Evolutionary conservation across 1,140 invertebrate genomes (phyloP).

Genomic region (Lutraria rhynchaena): DNA sequence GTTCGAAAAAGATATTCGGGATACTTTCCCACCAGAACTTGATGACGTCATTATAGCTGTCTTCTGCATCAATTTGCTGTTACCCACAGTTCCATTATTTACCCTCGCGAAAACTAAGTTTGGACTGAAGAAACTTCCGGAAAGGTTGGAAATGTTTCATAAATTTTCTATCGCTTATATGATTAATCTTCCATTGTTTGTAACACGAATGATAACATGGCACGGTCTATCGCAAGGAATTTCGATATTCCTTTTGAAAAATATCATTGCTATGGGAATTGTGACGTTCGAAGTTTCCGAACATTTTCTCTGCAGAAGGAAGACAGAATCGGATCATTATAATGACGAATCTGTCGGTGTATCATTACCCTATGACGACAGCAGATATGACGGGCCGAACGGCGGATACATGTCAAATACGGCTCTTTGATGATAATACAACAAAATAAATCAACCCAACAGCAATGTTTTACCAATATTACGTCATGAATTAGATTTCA

Average conservation of each 20-base stretch:
- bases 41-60: constrained; percentile 83
- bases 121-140: constrained; percentile 67
- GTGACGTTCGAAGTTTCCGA: constrained; percentile 69
- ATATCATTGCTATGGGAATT: constrained; percentile 83
- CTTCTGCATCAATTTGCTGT: constrained; percentile 84
- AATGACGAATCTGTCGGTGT: no score
- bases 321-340: no score
- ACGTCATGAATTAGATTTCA: no score
- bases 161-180: constrained; percentile 82
- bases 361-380: no score
- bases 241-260: constrained; percentile 86
- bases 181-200: constrained; percentile 85
- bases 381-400: no score
- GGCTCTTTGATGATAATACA: no score
- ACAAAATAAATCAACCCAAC: no score
- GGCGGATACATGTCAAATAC: no score
- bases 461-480: no score
- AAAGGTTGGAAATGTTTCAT: constrained; percentile 80
- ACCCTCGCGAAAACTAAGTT: constrained; percentile 83
- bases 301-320: constrained; percentile 28
- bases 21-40: constrained; percentile 78
- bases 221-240: constrained; percentile 81
- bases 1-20: constrained; percentile 74
- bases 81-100: constrained; percentile 84
- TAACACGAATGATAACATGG: constrained; percentile 85